Evolutionary conservation across 1,140 invertebrate genomes (phyloP).

Genomic region (Stenopsyche tienmushanensis): DNA sequence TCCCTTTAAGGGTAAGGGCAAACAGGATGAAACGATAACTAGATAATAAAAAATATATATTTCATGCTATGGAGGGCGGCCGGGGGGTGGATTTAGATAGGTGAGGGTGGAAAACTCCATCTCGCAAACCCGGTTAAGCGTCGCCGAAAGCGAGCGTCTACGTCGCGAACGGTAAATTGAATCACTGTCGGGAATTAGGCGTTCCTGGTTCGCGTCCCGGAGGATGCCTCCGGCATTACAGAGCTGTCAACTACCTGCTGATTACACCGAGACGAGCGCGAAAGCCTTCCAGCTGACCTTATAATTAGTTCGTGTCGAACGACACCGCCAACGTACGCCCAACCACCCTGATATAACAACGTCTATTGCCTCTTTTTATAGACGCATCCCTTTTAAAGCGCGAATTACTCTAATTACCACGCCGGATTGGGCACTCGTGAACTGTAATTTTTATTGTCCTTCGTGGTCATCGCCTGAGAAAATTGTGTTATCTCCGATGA

Average conservation of each 20-base stretch:
- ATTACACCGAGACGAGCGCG: not conserved
- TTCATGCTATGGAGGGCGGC: not conserved
- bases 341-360: not conserved
- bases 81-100: not conserved
- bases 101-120: not conserved
- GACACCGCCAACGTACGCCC: not conserved
- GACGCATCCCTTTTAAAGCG: no score
- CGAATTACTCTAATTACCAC: no score
- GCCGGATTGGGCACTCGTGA: no score
- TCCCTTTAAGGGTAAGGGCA: no score
- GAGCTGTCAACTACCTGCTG: not conserved
- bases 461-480: no score
- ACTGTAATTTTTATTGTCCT: no score
- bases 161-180: slow-evolving; percentile 5
- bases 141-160: no score
- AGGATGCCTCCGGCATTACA: not conserved
- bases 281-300: not conserved
- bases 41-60: no score
- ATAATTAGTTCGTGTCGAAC: not conserved
- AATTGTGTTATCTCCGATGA: no score
- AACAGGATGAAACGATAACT: no score
- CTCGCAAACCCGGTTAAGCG: slow-evolving; percentile 10
- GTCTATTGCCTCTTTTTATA: not conserved
- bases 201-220: not conserved
- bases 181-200: slow-evolving; percentile 11